Evolutionary conservation across 2,888 invertebrate genomes (phyloP), one percentile per base, ranked within the genome.

Genomic region (Epinotia bilunana): DNA sequence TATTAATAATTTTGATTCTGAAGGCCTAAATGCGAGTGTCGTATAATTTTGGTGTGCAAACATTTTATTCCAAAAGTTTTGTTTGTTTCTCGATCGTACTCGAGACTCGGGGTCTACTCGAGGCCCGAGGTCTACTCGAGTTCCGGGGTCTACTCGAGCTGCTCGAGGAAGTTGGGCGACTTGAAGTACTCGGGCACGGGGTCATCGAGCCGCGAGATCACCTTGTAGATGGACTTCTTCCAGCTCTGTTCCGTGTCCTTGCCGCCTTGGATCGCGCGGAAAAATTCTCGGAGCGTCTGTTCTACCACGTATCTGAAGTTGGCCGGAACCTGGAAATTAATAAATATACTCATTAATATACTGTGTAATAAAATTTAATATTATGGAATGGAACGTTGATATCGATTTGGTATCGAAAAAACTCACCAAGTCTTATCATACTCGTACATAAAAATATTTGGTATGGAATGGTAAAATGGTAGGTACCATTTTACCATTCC

Each of bases 141-240:
- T 7, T 23, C n/a, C 20, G 53, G 18, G 18, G 88, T 86, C 91
- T 96, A 99, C 96, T 99, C 99, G 88, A 99, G 96, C 93, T 99
- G 99, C 92, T 99, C 99, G 94, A 99, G 97, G 95, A 99, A 99
- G 95, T 99, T 99, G 83, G 99, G 99, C 87, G 99, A 98, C 94
- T 99, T 99, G 96, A 99, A 99, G 95, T 99, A 99, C 91, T 99
- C 99, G 83, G 99, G 99, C 86, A 99, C 98, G 80, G 98, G 97
- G 94, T 99, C 99, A 95, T 99, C 99, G 94, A 99, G 95, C 90
- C 99, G 97, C 86, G 99, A 99, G 94, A 99, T 99, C 87, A 99
- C 97, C 94, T 99, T 99, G 96, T 99, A 99, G 94, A 99, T 99
- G 87, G 99, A 97, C 94, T 99, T 99, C 95, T 99, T 99, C 99